These are phyloP conservation scores for Cyphomyrmex costatus DNA, from an alignment of 1,140 invertebrate genomes.

Conservation along the genomic window DNA sequence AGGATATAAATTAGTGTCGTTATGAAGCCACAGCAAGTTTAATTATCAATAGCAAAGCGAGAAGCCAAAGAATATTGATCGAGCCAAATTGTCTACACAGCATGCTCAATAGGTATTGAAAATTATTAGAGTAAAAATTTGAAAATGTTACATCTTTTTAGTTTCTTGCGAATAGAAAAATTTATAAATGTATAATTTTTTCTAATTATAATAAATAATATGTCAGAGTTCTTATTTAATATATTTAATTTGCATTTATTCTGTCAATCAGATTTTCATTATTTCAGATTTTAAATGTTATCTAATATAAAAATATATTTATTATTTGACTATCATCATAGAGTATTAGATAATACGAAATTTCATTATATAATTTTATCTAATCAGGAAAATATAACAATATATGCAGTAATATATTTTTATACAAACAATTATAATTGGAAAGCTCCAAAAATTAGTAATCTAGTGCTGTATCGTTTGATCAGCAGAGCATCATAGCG, in stretches of 20 bases:
- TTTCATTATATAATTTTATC: neutral
- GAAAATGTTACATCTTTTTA: neutral
- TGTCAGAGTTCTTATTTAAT: neutral
- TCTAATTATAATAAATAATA: slow-evolving; percentile 16
- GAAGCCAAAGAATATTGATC: slow-evolving; percentile 43
- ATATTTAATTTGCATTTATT: neutral
- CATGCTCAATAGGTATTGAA: neutral
- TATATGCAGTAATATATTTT: neutral
- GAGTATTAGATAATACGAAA: neutral
- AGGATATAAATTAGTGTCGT: neutral
- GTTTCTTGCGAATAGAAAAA: slow-evolving; percentile 19
- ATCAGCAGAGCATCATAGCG: slow-evolving; percentile 48
- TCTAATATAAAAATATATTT: neutral
- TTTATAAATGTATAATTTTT: neutral
- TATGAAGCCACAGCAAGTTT: neutral
- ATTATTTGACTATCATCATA: neutral
- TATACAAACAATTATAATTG: slow-evolving; percentile 1
- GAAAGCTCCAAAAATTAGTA: slow-evolving; percentile 32
- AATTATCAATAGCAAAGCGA: slow-evolving; percentile 5
- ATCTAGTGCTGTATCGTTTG: slow-evolving; percentile 12
- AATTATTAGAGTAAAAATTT: neutral
- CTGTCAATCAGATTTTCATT: neutral
- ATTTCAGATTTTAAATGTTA: neutral
- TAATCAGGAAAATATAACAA: neutral
- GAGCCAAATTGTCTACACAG: neutral